Evolutionary conservation across 2,888 invertebrate species (phyloP).

Genomic region (Apamea crenata): DNA sequence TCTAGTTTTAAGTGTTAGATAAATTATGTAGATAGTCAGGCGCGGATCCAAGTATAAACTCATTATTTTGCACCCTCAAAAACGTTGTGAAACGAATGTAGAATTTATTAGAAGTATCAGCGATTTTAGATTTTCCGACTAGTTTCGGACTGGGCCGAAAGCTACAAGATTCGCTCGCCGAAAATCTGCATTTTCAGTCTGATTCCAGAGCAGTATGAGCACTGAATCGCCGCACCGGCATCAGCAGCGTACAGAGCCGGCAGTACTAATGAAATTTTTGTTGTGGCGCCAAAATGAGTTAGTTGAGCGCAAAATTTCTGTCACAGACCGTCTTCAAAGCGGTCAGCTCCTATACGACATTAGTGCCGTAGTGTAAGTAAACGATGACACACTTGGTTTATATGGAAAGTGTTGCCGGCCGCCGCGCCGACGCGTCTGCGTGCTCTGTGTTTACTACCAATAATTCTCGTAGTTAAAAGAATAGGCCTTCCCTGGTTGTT

Average conservation of each 20-base stretch:
- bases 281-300: not conserved
- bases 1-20: constrained; percentile 53
- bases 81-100: not conserved
- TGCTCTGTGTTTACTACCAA: not conserved
- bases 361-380: not conserved
- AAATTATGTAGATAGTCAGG: constrained; percentile 34
- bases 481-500: constrained; percentile 1
- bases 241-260: not conserved
- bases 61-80: not conserved
- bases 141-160: not conserved
- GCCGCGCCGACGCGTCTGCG: not conserved
- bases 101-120: not conserved
- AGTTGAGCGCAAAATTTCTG: not conserved
- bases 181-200: not conserved
- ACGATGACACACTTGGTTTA: not conserved
- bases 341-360: not conserved
- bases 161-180: not conserved
- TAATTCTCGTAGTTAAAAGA: constrained; percentile 11
- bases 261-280: not conserved
- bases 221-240: not conserved
- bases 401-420: not conserved
- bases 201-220: not conserved
- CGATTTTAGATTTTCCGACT: constrained; percentile 1
- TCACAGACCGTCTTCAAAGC: not conserved
- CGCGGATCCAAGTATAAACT: constrained; percentile 23